Evolutionary conservation across 2,113 vertebrate species (phyloP).

Genomic region (Tor tambroides): DNA sequence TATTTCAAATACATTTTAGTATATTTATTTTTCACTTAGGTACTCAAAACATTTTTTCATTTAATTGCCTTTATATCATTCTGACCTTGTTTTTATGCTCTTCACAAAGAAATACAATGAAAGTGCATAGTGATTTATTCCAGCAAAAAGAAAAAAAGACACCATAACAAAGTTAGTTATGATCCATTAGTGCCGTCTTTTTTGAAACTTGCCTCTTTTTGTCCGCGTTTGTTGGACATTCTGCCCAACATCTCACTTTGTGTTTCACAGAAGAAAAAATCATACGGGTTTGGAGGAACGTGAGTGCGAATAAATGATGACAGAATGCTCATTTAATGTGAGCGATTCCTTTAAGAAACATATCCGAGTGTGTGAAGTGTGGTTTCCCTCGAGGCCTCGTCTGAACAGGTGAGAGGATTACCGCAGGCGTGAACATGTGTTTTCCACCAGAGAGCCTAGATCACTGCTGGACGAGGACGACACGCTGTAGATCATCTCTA

Average conservation of each 20-base stretch:
- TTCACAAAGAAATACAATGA: background rate
- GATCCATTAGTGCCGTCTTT: background rate
- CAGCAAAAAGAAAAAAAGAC: background rate
- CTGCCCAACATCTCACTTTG: background rate
- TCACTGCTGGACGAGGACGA: conserved; percentile 51
- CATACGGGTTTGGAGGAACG: background rate
- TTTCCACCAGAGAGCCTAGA: conserved; percentile 54
- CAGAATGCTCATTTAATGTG: background rate
- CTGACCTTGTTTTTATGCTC: background rate
- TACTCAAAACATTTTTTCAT: background rate
- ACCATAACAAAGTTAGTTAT: background rate
- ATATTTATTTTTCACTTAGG: too few relatives aligned
- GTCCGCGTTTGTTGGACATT: background rate
- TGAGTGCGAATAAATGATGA: background rate
- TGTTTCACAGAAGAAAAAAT: background rate
- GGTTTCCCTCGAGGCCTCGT: conserved; percentile 22
- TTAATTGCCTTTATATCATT: background rate
- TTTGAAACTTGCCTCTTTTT: background rate
- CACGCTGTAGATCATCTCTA: conserved; percentile 57
- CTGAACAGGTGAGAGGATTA: conserved; percentile 67
- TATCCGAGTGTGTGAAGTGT: background rate
- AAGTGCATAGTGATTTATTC: background rate
- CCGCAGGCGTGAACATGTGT: conserved; percentile 62
- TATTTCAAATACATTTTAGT: too few relatives aligned
- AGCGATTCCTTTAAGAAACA: background rate